A percentile compares a stretch with the other conserved stretches of the same genome.
Conservation (phyloP, 1,140 invertebrate genomes). For the Condylostylus longicornis region DNA sequence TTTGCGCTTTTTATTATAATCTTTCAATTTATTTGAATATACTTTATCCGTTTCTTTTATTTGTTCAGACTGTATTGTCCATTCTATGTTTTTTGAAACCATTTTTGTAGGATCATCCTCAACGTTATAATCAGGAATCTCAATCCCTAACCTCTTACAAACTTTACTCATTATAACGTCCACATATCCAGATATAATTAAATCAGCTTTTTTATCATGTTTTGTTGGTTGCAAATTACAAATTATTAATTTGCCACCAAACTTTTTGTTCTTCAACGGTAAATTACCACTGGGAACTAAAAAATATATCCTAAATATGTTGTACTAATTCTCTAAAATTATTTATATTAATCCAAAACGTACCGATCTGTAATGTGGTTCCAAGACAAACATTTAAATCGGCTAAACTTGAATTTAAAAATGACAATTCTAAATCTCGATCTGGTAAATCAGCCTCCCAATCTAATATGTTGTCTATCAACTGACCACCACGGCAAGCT, state of each 20-base stretch:
- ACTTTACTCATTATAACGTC: slow-evolving; percentile 69
- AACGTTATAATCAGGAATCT: slow-evolving; percentile 53
- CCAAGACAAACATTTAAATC: slow-evolving; percentile 89
- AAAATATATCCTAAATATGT: too few species aligned
- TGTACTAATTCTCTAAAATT: too few species aligned
- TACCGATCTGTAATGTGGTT: slow-evolving; percentile 93
- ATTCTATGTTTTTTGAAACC: slow-evolving; percentile 36
- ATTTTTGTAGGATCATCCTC: slow-evolving; percentile 51
- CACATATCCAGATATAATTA: slow-evolving; percentile 80
- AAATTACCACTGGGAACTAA: slow-evolving; percentile 91
- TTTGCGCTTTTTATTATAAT: slow-evolving; percentile 10
- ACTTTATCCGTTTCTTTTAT: slow-evolving; percentile 17
- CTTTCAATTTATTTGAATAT: slow-evolving; percentile 11
- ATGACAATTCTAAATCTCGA: slow-evolving; percentile 70
- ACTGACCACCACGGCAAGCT: slow-evolving; percentile 67
- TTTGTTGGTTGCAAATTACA: slow-evolving; percentile 96
- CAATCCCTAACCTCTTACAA: slow-evolving; percentile 53
- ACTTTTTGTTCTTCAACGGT: slow-evolving; percentile 75
- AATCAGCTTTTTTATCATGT: slow-evolving; percentile 83
- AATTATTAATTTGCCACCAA: slow-evolving; percentile 78
- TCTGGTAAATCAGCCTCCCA: slow-evolving; percentile 94
- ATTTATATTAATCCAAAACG: too few species aligned
- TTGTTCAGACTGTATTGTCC: slow-evolving; percentile 39
- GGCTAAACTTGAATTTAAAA: slow-evolving; percentile 75
- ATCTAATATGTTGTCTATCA: slow-evolving; percentile 86